phyloP scores from a whole-genome alignment of 2,797 vertebrate species.

The Pogoniulus pusillus region DNA sequence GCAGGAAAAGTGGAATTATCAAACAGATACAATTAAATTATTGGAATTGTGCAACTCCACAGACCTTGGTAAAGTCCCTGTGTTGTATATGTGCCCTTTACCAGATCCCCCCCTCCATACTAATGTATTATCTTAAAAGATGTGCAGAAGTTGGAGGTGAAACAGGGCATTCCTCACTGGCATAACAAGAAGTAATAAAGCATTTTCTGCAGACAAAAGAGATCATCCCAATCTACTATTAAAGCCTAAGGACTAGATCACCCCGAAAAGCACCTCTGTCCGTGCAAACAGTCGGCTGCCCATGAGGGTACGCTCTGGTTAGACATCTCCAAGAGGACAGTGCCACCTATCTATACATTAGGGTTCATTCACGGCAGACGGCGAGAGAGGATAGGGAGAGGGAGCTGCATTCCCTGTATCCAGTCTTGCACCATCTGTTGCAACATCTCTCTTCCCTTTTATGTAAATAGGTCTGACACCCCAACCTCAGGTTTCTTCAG shows the following conservation, averaged over 20 bases:
- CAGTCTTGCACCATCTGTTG: background rate
- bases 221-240: background rate
- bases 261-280: background rate
- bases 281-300: background rate
- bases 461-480: background rate
- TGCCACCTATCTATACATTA: background rate
- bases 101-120: background rate
- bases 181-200: background rate
- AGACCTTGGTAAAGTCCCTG: background rate
- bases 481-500: background rate
- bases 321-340: background rate
- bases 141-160: background rate
- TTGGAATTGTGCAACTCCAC: background rate
- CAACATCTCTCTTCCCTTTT: background rate
- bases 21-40: background rate
- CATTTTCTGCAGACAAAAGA: background rate
- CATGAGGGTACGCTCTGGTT: background rate
- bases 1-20: background rate
- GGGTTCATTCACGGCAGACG: fast-evolving
- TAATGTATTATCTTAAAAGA: background rate
- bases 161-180: background rate
- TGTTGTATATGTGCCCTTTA: background rate
- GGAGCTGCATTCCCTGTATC: fast-evolving
- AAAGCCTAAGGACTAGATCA: background rate
- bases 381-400: background rate